These are phyloP conservation scores for Aspidiotus destructor DNA, from an alignment of 2,888 invertebrate species.

Conservation along the genomic window DNA sequence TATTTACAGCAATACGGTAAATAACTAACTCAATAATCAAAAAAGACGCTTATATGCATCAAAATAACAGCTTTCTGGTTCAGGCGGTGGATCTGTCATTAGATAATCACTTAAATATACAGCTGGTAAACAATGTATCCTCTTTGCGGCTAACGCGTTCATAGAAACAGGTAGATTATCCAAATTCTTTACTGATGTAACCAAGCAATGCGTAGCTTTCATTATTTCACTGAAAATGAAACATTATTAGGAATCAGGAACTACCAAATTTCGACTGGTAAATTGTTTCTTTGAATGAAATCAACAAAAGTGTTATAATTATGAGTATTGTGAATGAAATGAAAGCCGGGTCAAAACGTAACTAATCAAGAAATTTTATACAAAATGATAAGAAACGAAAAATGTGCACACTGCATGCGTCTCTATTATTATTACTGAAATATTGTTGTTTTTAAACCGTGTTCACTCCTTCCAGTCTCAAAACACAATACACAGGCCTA, in stretches of 20 bases:
- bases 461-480: too few species aligned
- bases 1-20: not conserved
- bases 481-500: too few species aligned
- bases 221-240: slow-evolving; percentile 45
- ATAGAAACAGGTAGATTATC: slow-evolving; percentile 49
- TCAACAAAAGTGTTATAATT: slow-evolving; percentile 36
- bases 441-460: too few species aligned
- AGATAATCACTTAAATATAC: slow-evolving; percentile 55
- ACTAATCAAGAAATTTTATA: too few species aligned
- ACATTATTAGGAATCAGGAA: not conserved
- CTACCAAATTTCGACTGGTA: not conserved
- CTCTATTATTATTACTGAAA: too few species aligned
- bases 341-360: too few species aligned
- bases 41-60: slow-evolving; percentile 23
- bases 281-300: slow-evolving; percentile 45
- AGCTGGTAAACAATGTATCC: slow-evolving; percentile 54
- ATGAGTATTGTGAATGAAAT: slow-evolving; percentile 24
- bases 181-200: slow-evolving; percentile 47
- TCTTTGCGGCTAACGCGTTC: slow-evolving; percentile 48
- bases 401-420: too few species aligned
- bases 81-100: slow-evolving; percentile 37
- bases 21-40: not conserved
- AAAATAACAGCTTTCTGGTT: slow-evolving; percentile 29
- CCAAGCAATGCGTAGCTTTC: slow-evolving; percentile 60
- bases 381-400: too few species aligned